phyloP scores from a whole-genome alignment of 2,888 invertebrate species.

The Caenorhabditis virilis region DNA sequence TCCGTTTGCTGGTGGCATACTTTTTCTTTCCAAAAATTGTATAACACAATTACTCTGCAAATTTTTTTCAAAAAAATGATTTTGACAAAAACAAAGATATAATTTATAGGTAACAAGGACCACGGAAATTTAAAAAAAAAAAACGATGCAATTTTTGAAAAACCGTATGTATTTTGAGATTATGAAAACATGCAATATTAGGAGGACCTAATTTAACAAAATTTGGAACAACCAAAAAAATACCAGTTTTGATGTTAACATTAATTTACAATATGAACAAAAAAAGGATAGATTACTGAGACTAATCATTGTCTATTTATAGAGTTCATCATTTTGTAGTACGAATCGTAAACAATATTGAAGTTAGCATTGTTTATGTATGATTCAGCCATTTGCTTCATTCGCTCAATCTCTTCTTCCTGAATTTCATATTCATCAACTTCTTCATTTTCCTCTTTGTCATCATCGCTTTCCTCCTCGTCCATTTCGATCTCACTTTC shows the following conservation, averaged over 20 bases:
- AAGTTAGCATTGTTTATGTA: constrained; percentile 23
- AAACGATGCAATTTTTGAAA: background rate
- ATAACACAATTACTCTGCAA: too few relatives aligned
- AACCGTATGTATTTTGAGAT: background rate
- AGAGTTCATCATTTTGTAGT: constrained; percentile 19
- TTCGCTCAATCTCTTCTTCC: constrained; percentile 1
- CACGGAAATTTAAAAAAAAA: background rate
- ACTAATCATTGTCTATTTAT: background rate
- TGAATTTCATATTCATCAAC: constrained; percentile 7
- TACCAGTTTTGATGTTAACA: background rate
- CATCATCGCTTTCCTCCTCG: constrained; percentile 14
- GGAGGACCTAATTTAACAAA: background rate
- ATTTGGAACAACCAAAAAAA: background rate
- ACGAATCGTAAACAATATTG: constrained; percentile 10
- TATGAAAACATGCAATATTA: background rate
- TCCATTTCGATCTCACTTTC: constrained; percentile 2
- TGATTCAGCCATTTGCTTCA: background rate
- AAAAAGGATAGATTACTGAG: background rate
- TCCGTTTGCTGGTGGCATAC: constrained; percentile 38
- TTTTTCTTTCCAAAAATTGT: background rate
- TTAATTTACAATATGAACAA: background rate
- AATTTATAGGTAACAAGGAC: background rate
- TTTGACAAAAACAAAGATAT: background rate
- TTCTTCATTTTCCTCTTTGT: constrained; percentile 3
- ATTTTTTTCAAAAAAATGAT: constrained; percentile 2